These are phyloP conservation scores for Apistogramma diplotaenia DNA, from an alignment of 2,113 vertebrate species.

Conservation along the genomic window DNA sequence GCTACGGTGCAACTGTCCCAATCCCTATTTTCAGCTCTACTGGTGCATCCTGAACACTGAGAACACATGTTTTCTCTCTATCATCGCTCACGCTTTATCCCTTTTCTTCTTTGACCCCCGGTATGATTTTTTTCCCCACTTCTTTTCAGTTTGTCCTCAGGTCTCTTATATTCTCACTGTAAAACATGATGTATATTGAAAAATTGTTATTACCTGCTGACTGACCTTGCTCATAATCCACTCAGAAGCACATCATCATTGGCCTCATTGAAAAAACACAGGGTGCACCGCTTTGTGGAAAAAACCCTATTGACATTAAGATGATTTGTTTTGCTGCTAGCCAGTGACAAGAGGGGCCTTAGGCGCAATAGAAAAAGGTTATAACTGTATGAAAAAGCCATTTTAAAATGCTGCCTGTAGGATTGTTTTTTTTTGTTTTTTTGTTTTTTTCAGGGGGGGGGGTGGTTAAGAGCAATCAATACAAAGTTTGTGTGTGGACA, in stretches of 20 bases:
- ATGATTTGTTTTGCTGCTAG: slow-evolving; percentile 52
- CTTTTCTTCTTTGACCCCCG: background rate
- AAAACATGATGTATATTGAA: background rate
- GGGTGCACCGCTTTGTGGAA: slow-evolving; percentile 19
- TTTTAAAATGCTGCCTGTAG: slow-evolving; percentile 20
- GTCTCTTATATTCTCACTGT: background rate
- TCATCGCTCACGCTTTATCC: slow-evolving; percentile 17
- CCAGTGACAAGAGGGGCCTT: slow-evolving; percentile 24
- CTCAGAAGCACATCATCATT: background rate
- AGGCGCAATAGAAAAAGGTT: slow-evolving; percentile 40
- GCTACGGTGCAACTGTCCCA: slow-evolving; percentile 49
- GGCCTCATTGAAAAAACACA: slow-evolving; percentile 17
- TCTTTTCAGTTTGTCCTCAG: background rate
- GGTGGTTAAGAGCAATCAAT: background rate
- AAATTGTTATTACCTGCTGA: background rate
- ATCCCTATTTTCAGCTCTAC: slow-evolving; percentile 70
- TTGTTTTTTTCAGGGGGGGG: too few species aligned
- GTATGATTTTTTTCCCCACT: background rate
- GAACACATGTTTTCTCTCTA: slow-evolving; percentile 66
- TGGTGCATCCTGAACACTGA: slow-evolving; percentile 54
- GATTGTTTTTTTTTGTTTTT: background rate
- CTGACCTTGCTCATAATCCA: slow-evolving; percentile 25
- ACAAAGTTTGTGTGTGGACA: background rate
- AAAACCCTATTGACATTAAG: slow-evolving; percentile 52
- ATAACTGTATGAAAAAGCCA: background rate